Percentiles rank a stretch among this genome's conserved stretches.
Evolutionary conservation across 1,140 invertebrate species (phyloP).

Genomic region (Oryzaephilus surinamensis): DNA sequence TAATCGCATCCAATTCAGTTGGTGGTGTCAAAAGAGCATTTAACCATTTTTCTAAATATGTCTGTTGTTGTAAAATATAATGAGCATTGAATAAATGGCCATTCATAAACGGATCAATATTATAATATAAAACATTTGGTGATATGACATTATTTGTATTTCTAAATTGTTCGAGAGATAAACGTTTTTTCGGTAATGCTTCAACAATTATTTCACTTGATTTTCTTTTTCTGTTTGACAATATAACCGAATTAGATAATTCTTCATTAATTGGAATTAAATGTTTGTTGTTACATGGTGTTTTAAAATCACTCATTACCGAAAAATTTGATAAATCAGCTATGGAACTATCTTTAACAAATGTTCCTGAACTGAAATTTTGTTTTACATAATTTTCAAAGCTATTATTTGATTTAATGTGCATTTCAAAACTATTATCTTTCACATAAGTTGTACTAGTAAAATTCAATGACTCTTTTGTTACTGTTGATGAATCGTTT

Average conservation of each 20-base stretch:
- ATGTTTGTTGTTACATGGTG: constrained; percentile 7
- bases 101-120: constrained; percentile 55
- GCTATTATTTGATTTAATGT: constrained; percentile 15
- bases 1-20: constrained; percentile 41
- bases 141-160: constrained; percentile 31
- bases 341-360: constrained; percentile 15
- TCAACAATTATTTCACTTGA: not conserved
- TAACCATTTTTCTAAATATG: constrained; percentile 76
- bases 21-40: constrained; percentile 78
- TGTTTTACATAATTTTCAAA: constrained; percentile 21
- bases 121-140: constrained; percentile 42
- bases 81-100: constrained; percentile 61
- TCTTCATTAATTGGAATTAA: constrained; percentile 1
- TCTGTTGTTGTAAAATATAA: constrained; percentile 70
- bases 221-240: not conserved
- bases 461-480: not conserved
- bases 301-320: not conserved
- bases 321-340: constrained; percentile 8
- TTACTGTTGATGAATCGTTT: not conserved
- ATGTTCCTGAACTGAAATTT: constrained; percentile 18
- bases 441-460: not conserved
- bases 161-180: not conserved
- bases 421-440: constrained; percentile 12
- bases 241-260: not conserved
- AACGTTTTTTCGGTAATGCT: not conserved